Conservation (phyloP, 2,797 vertebrate species). For the Holocentrus rufus region DNA sequence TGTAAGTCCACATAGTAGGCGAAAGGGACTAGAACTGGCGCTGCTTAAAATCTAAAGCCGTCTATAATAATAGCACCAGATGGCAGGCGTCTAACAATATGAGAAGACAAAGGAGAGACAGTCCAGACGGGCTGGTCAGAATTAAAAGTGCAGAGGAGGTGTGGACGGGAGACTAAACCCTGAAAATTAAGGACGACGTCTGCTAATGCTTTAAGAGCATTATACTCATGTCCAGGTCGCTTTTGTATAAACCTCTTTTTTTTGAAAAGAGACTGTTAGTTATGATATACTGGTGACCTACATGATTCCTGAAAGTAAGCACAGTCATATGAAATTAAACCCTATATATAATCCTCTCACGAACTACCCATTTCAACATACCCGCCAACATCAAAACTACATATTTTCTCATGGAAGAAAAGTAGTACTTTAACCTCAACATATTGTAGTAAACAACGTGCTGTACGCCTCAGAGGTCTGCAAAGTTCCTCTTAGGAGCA, state of each 20-base stretch:
- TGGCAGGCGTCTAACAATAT: constrained; percentile 70
- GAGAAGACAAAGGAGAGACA: constrained; percentile 68
- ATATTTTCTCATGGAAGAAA: background rate
- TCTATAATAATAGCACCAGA: constrained; percentile 74
- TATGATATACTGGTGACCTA: background rate
- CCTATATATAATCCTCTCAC: too few relatives aligned
- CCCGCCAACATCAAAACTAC: background rate
- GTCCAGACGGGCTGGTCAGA: constrained; percentile 69
- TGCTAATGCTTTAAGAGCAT: constrained; percentile 68
- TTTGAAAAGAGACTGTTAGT: background rate
- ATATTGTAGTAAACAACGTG: constrained; percentile 26
- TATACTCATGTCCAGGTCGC: constrained; percentile 37
- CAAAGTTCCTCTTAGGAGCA: constrained; percentile 26
- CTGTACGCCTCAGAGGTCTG: background rate
- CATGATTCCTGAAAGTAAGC: background rate
- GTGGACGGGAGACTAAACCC: constrained; percentile 47
- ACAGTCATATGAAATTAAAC: background rate
- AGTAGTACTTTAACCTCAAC: background rate
- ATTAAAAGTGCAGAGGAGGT: constrained; percentile 61
- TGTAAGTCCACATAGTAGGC: constrained; percentile 1
- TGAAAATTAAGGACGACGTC: constrained; percentile 57
- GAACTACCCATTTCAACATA: too few relatives aligned
- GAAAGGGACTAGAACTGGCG: constrained; percentile 50
- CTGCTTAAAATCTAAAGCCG: constrained; percentile 56
- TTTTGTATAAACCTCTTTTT: background rate